Percentiles rank a stretch among this genome's conserved stretches.
Evolutionary conservation across 2,113 vertebrate genomes (phyloP).

Genomic region (Paedocypris sp.): DNA sequence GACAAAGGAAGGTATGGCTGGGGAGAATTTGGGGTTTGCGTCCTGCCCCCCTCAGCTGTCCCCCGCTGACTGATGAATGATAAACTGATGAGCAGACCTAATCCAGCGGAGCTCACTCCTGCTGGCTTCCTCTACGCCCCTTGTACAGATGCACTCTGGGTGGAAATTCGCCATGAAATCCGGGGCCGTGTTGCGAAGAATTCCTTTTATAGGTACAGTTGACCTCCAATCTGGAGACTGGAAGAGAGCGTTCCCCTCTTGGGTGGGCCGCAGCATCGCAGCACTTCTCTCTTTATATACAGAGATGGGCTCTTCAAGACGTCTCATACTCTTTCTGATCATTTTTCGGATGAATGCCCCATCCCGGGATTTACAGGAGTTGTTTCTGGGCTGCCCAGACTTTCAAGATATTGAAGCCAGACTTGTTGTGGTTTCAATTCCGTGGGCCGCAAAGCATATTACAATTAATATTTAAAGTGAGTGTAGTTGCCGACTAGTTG

Average conservation of each 20-base stretch:
- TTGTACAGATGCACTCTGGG: slow-evolving; percentile 51
- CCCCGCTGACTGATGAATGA: slow-evolving; percentile 56
- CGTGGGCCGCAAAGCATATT: too few relatives aligned
- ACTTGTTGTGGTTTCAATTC: too few relatives aligned
- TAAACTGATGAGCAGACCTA: slow-evolving; percentile 61
- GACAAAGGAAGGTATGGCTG: slow-evolving; percentile 59
- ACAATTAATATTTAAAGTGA: too few relatives aligned
- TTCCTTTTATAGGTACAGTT: slow-evolving; percentile 47
- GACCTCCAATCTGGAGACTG: slow-evolving; percentile 30
- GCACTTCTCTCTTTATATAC: too few relatives aligned
- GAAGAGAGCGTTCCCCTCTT: slow-evolving; percentile 38
- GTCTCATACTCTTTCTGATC: too few relatives aligned
- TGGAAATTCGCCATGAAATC: slow-evolving; percentile 64
- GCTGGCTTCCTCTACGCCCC: slow-evolving; percentile 51
- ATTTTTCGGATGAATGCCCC: too few relatives aligned
- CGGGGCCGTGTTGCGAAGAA: slow-evolving; percentile 45
- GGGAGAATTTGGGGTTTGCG: slow-evolving; percentile 47
- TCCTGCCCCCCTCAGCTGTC: slow-evolving; percentile 11
- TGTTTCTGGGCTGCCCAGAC: too few relatives aligned
- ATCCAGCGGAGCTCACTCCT: slow-evolving; percentile 52
- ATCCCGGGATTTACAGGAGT: too few relatives aligned
- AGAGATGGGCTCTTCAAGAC: too few relatives aligned
- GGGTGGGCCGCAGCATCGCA: slow-evolving; percentile 34
- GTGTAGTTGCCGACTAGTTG: too few relatives aligned
- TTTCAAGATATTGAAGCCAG: too few relatives aligned